Evolutionary conservation across 1,140 invertebrate genomes (phyloP), one percentile per base, ranked within the genome.

Genomic region (Megalonaias nervosa): DNA sequence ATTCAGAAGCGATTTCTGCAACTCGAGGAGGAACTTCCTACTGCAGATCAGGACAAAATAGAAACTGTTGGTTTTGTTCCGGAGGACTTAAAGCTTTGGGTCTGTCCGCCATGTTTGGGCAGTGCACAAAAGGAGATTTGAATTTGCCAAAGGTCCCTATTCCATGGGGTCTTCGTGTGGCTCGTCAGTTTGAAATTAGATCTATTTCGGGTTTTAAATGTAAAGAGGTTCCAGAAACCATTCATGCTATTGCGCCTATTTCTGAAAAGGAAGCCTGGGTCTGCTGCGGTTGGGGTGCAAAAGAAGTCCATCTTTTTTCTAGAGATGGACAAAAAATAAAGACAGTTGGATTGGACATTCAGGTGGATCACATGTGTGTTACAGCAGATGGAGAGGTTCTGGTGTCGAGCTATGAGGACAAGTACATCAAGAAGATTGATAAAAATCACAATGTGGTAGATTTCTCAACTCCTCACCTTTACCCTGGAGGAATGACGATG

Each of bases 191-290:
- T 74, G 83, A 84, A 31, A 81, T 84, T 21, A 60, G 77, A 23
- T 77, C 81, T 38, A 62, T 84, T 48, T 80, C 55, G 21, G 80
- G 59, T 21, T 84, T 84, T 67, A 81, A 74, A 67, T 71, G 81
- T 15, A 69, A 74, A n/a, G 77, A 80, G 38, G 23, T 26, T 38
- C 74, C 72, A 21, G 83, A 84, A 23, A 84, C 83, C 0, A 68
- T 84, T 17, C 83, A 84, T 48, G 83, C 83, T 2, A 84, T 84
- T 21, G 83, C 83, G 13, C 83, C 83, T 17, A 73, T 84, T 14
- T 84, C 83, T 1, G 83, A 84, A 23, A 82, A 75, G 17, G 83
- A 84, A 58, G 83, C 83, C 4, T 84, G 83, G 83, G 62, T 84
- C 9, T 79, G 78, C 23, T 81, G 79, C 77, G 83, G 83, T 1